Evolutionary conservation across 2,888 invertebrate species (phyloP).

Genomic region (Parnassius orleans): DNA sequence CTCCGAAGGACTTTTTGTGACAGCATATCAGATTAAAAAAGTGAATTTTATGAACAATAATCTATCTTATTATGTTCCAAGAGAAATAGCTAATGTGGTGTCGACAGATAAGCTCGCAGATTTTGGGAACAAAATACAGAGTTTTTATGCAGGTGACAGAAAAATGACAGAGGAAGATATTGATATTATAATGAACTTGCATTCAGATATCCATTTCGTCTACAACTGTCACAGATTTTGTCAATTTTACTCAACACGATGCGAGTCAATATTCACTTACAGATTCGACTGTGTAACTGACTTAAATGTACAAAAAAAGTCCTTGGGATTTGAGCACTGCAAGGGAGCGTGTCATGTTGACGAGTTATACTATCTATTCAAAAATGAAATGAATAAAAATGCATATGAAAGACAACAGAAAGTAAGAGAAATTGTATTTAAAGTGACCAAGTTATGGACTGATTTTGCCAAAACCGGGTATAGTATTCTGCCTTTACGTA

Average conservation of each 20-base stretch:
- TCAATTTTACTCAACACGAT: conserved; percentile 39
- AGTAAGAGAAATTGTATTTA: conserved; percentile 47
- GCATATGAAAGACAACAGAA: conserved; percentile 45
- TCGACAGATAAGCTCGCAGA: conserved; percentile 39
- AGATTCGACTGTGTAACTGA: conserved; percentile 52
- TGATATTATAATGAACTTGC: conserved; percentile 42
- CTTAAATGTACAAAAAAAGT: conserved; percentile 50
- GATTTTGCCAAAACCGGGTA: conserved; percentile 65
- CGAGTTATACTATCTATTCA: conserved; percentile 71
- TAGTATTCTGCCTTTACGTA: conserved; percentile 2
- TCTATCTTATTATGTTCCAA: conserved; percentile 47
- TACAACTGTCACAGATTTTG: conserved; percentile 52
- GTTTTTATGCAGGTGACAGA: conserved; percentile 48
- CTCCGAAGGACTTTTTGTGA: conserved; percentile 50
- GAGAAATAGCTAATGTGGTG: conserved; percentile 43
- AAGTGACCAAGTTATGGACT: conserved; percentile 54
- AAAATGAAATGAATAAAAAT: conserved; percentile 49
- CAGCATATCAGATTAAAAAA: conserved; percentile 40
- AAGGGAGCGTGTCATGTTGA: conserved; percentile 71
- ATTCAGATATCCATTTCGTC: conserved; percentile 44
- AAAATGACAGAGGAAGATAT: conserved; percentile 38
- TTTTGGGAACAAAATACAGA: conserved; percentile 48
- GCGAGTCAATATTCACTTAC: conserved; percentile 49
- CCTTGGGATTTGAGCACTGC: conserved; percentile 35
- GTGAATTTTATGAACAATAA: conserved; percentile 41